Percentiles rank a stretch among this genome's conserved stretches.
phyloP scores from a whole-genome alignment of 2,888 invertebrate genomes.

The Nebria brevicollis region DNA sequence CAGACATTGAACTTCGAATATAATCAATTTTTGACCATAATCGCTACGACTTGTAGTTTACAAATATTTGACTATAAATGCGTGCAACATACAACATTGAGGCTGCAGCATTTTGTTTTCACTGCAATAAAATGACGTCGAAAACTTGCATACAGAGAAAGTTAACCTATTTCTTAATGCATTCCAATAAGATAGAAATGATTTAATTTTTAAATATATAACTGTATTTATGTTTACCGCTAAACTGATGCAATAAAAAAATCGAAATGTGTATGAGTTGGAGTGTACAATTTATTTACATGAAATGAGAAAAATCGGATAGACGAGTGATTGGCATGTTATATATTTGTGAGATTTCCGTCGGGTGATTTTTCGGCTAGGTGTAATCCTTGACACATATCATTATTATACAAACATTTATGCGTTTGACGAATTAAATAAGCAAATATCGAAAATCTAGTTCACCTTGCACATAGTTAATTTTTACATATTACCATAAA shows the following conservation, averaged over 20 bases:
- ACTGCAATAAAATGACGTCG: constrained; percentile 26
- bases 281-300: neutral
- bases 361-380: neutral
- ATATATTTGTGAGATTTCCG: neutral
- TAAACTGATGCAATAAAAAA: too few species aligned
- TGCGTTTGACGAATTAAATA: neutral
- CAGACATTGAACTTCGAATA: neutral
- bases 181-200: neutral
- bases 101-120: constrained; percentile 20
- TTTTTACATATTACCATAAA: too few species aligned
- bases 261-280: neutral
- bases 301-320: neutral
- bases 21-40: neutral
- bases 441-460: too few species aligned
- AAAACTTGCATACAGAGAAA: constrained; percentile 6
- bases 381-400: neutral
- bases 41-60: neutral
- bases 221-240: too few species aligned
- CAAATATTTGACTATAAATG: constrained; percentile 17
- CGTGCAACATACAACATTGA: neutral
- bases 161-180: neutral
- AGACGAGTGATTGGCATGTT: neutral
- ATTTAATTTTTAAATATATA: too few species aligned
- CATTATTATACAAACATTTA: neutral
- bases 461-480: too few species aligned